Percentiles rank a stretch among this genome's conserved stretches.
Conservation (phyloP, 2,888 invertebrate species). For the Lampropteryx suffumata region DNA sequence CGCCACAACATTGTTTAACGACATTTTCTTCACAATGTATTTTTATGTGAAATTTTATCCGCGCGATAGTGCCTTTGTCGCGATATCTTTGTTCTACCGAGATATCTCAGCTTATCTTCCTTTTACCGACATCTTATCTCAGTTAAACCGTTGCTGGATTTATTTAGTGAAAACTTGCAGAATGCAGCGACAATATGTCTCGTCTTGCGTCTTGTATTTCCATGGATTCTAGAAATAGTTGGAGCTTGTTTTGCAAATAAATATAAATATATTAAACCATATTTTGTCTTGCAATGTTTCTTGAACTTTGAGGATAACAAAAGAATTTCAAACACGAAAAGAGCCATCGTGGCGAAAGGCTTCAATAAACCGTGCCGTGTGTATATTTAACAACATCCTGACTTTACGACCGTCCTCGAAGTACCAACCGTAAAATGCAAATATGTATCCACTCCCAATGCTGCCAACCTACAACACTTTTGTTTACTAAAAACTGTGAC, state of each 20-base stretch:
- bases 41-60: constrained; percentile 23
- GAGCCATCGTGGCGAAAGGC: no score
- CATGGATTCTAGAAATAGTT: constrained; percentile 1
- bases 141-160: constrained; percentile 7
- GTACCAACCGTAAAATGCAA: constrained; percentile 17
- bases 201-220: not conserved
- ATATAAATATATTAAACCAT: no score
- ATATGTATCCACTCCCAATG: constrained; percentile 13
- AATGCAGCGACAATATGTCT: not conserved
- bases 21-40: constrained; percentile 20
- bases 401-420: not conserved
- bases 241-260: not conserved
- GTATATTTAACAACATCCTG: not conserved
- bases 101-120: constrained; percentile 10
- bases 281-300: not conserved
- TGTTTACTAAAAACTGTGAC: not conserved
- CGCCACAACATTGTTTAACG: constrained; percentile 17
- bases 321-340: no score
- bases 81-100: constrained; percentile 7
- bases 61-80: constrained; percentile 12
- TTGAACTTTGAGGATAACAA: not conserved
- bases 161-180: not conserved
- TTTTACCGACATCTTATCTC: constrained; percentile 12
- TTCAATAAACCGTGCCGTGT: not conserved
- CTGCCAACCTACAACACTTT: constrained; percentile 5